Evolutionary conservation across 2,113 vertebrate genomes (phyloP).

Genomic region (Tor tambroides): DNA sequence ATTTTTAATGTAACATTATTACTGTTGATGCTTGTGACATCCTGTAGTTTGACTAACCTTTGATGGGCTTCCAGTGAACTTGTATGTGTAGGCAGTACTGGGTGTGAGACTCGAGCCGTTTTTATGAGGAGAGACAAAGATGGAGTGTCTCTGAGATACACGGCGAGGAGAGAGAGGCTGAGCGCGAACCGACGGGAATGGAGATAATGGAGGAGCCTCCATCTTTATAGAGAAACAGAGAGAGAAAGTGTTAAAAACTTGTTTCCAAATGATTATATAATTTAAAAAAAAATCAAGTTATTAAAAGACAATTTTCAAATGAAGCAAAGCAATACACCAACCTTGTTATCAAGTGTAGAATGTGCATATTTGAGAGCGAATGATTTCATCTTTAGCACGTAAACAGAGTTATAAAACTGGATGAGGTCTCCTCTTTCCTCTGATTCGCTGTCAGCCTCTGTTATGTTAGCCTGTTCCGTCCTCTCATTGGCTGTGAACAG

Average conservation of each 20-base stretch:
- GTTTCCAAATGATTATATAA: neutral
- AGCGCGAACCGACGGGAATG: slow-evolving; percentile 87
- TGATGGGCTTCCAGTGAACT: slow-evolving; percentile 90
- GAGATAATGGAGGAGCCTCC: slow-evolving; percentile 88
- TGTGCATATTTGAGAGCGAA: slow-evolving; percentile 87
- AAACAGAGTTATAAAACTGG: slow-evolving; percentile 93
- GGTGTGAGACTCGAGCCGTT: slow-evolving; percentile 80
- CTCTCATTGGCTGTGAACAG: slow-evolving; percentile 67
- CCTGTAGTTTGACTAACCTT: slow-evolving; percentile 76
- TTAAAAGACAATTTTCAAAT: neutral
- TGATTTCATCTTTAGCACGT: slow-evolving; percentile 85
- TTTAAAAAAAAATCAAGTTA: neutral
- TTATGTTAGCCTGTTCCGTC: slow-evolving; percentile 43
- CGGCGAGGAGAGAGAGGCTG: slow-evolving; percentile 88
- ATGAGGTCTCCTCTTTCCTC: slow-evolving; percentile 92
- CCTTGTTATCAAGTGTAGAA: slow-evolving; percentile 79
- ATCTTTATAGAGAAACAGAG: slow-evolving; percentile 69
- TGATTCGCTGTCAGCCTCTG: slow-evolving; percentile 42
- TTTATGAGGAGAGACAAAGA: slow-evolving; percentile 96
- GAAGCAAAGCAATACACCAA: slow-evolving; percentile 59
- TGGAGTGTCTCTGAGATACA: slow-evolving; percentile 88
- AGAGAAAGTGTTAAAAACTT: neutral
- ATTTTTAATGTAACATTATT: too few relatives aligned
- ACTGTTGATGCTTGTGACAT: neutral
- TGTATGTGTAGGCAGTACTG: slow-evolving; percentile 83